phyloP scores from a whole-genome alignment of 2,888 invertebrate genomes.

The Tigriopus californicus region DNA sequence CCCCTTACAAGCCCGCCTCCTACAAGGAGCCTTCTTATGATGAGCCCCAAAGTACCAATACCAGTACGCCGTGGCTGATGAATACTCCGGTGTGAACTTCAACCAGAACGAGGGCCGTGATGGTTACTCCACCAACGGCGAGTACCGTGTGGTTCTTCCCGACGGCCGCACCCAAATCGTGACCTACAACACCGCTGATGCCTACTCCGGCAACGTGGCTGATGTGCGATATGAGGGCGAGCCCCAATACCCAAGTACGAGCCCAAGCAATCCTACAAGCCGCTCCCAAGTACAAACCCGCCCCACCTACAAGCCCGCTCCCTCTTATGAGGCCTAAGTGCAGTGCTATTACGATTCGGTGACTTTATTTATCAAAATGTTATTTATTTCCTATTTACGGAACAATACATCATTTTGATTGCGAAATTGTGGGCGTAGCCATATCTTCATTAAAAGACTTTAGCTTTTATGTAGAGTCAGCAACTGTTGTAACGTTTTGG shows the following conservation, averaged over 20 bases:
- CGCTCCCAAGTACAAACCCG: slow-evolving; percentile 1
- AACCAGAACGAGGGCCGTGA: not conserved
- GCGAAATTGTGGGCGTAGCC: no score
- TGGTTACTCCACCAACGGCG: slow-evolving; percentile 6
- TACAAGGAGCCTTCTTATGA: no score
- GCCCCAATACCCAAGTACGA: not conserved
- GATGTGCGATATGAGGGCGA: slow-evolving; percentile 5
- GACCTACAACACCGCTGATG: slow-evolving; percentile 3
- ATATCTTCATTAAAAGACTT: no score
- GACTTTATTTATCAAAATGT: no score
- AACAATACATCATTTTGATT: no score
- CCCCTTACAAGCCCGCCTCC: not conserved
- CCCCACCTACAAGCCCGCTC: not conserved
- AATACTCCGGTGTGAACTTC: slow-evolving; percentile 3
- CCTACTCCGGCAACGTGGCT: slow-evolving; percentile 5
- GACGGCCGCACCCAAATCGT: slow-evolving; percentile 6
- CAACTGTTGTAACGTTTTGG: no score
- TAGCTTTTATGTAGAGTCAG: no score
- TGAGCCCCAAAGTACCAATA: not conserved
- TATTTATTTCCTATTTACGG: no score
- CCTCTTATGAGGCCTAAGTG: not conserved
- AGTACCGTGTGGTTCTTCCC: slow-evolving; percentile 2
- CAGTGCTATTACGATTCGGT: no score
- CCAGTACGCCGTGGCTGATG: slow-evolving; percentile 3
- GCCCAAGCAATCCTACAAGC: not conserved